Conservation (phyloP, 2,797 vertebrate genomes). For the Propithecus perrieri region DNA sequence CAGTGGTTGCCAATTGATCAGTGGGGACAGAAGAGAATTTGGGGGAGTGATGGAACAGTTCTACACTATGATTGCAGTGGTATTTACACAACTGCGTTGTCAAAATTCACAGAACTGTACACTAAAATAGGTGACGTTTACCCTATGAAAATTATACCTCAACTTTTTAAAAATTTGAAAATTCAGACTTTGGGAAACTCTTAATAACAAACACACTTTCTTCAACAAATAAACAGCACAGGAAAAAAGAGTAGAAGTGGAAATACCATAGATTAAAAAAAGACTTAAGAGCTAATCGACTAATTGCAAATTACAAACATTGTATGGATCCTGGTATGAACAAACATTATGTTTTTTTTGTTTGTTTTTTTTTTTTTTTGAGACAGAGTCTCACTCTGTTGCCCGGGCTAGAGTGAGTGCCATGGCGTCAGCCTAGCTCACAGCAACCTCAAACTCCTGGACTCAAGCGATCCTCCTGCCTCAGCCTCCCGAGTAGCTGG, state of each 20-base stretch:
- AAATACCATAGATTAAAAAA: neutral
- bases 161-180: neutral
- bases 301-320: neutral
- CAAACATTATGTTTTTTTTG: neutral
- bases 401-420: too few relatives aligned
- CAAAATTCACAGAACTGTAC: neutral
- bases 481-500: too few relatives aligned
- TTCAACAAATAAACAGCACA: neutral
- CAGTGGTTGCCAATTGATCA: neutral
- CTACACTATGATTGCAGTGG: neutral
- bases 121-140: neutral
- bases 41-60: neutral
- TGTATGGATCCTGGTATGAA: neutral
- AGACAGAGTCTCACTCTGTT: too few relatives aligned
- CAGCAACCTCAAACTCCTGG: too few relatives aligned
- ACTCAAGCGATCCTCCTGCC: too few relatives aligned
- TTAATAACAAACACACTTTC: neutral
- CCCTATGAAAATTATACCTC: neutral
- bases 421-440: too few relatives aligned
- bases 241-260: neutral
- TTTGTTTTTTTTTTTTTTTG: too few relatives aligned
- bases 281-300: neutral
- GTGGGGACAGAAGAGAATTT: neutral
- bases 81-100: neutral
- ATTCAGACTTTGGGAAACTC: neutral